Evolutionary conservation across 2,113 vertebrate species (phyloP).

Genomic region (Heterocephalus glaber): DNA sequence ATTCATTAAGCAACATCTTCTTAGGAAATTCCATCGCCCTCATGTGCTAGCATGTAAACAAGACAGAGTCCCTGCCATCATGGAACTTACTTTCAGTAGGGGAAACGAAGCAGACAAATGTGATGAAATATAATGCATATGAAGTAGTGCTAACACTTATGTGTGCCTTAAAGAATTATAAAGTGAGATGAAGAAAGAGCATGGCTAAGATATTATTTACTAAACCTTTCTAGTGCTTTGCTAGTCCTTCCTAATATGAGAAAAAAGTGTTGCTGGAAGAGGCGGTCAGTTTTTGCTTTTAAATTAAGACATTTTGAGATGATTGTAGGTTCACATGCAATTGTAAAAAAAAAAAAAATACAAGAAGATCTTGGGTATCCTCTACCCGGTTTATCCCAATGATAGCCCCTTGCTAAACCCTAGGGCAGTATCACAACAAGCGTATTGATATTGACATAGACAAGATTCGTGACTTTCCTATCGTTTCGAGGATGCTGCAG

Average conservation of each 20-base stretch:
- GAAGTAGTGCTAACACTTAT: accelerated
- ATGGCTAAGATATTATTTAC: background rate
- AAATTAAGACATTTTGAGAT: background rate
- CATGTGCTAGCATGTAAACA: background rate
- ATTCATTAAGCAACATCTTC: background rate
- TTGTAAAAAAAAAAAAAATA: background rate
- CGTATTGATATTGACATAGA: background rate
- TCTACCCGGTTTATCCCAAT: background rate
- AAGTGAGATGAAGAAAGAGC: background rate
- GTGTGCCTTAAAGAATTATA: background rate
- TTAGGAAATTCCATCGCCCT: background rate
- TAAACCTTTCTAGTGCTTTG: background rate
- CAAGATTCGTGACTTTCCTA: background rate
- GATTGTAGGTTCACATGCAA: background rate
- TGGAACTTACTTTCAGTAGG: background rate
- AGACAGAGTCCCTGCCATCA: background rate
- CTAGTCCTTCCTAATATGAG: background rate
- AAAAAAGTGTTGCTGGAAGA: background rate
- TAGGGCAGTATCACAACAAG: background rate
- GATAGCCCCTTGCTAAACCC: background rate
- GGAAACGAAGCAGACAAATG: background rate
- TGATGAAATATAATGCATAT: background rate
- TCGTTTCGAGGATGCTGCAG: accelerated
- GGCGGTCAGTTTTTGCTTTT: background rate
- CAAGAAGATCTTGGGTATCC: background rate